These are phyloP conservation scores for Hydrocynus forskahlii DNA, from an alignment of 2,797 vertebrate species.

Conservation along the genomic window DNA sequence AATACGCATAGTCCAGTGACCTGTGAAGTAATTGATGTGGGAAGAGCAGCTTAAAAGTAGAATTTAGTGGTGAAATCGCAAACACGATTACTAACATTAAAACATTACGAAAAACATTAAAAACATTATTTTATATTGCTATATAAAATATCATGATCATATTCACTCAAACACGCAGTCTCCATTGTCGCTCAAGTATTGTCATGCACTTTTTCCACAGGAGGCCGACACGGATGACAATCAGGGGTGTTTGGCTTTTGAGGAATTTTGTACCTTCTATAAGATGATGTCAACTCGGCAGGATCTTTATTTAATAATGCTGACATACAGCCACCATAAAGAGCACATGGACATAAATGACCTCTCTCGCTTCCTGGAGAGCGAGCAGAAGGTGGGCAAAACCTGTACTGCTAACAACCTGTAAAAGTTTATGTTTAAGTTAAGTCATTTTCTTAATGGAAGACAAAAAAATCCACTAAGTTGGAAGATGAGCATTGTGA, in stretches of 20 bases:
- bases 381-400: constrained; percentile 89
- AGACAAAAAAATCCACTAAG: too few species aligned
- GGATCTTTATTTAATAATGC: constrained; percentile 93
- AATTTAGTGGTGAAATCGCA: too few species aligned
- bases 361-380: constrained; percentile 87
- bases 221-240: constrained; percentile 94
- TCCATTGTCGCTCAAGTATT: not conserved
- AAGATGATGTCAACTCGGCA: constrained; percentile 96
- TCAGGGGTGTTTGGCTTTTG: constrained; percentile 90
- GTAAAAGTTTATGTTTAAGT: too few species aligned
- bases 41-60: too few species aligned
- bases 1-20: too few species aligned
- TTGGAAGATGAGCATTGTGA: not conserved
- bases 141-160: too few species aligned
- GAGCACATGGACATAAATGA: constrained; percentile 87
- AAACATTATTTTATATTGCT: too few species aligned
- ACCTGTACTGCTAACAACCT: not conserved
- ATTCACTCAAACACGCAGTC: too few species aligned
- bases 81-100: too few species aligned
- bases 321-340: constrained; percentile 94
- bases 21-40: too few species aligned
- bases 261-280: constrained; percentile 96
- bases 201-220: constrained; percentile 67
- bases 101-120: too few species aligned
- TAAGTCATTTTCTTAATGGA: too few species aligned